A percentile compares a stretch with the other conserved stretches of the same genome.
These are phyloP conservation scores for Metacarcinus magister DNA, from an alignment of 2,888 invertebrate species.

Conservation along the genomic window DNA sequence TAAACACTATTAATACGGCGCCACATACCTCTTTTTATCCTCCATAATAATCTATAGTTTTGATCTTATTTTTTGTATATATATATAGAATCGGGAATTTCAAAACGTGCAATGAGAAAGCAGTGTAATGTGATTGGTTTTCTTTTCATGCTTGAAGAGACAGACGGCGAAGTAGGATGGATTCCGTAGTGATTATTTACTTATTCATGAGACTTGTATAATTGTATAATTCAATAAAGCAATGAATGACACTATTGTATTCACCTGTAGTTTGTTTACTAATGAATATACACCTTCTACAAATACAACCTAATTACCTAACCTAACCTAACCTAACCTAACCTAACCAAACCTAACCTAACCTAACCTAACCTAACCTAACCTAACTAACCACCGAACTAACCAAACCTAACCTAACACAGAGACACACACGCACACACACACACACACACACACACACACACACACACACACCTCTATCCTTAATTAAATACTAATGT, in stretches of 20 bases:
- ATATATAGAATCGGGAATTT: neutral
- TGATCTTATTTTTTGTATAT: neutral
- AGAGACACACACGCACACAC: too few relatives aligned
- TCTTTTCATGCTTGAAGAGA: neutral
- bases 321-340: too few relatives aligned
- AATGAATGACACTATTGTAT: neutral
- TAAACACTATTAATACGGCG: neutral
- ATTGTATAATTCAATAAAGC: constrained; percentile 31
- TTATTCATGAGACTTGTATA: neutral
- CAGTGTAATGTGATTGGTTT: neutral
- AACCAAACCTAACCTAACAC: too few relatives aligned
- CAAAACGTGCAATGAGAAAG: neutral
- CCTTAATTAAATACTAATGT: too few relatives aligned
- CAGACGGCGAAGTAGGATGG: neutral
- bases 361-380: too few relatives aligned
- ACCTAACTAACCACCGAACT: too few relatives aligned
- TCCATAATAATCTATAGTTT: neutral
- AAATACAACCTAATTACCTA: too few relatives aligned
- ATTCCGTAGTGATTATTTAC: neutral
- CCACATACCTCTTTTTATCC: neutral
- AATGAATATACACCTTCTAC: too few relatives aligned
- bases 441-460: too few relatives aligned
- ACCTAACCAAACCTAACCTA: too few relatives aligned
- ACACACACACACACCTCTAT: too few relatives aligned
- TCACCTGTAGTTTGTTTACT: neutral